Evolutionary conservation across 2,797 vertebrate genomes (phyloP).

Genomic region (Phalloptychus januarius): DNA sequence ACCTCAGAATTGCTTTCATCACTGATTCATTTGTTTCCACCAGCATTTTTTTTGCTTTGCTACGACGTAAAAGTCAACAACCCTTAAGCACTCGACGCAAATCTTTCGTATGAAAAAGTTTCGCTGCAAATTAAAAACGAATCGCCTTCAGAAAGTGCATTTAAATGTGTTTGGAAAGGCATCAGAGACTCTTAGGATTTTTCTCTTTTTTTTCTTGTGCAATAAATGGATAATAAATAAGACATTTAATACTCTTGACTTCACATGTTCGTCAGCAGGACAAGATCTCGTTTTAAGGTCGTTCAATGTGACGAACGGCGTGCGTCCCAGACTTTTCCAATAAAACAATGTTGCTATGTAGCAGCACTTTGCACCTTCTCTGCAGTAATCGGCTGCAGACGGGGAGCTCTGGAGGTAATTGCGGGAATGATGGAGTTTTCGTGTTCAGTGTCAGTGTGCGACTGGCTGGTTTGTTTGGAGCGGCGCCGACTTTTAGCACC

Average conservation of each 20-base stretch:
- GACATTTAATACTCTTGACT: neutral
- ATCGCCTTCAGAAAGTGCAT: neutral
- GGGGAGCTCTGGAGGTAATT: neutral
- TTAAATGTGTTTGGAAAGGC: neutral
- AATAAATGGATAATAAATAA: neutral
- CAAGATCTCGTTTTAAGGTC: neutral
- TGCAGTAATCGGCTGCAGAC: neutral
- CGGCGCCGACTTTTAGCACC: slow-evolving; percentile 47
- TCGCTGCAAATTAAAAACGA: neutral
- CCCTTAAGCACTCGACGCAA: neutral
- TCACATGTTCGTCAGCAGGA: neutral
- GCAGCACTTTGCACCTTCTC: slow-evolving; percentile 50
- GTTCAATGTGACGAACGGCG: neutral
- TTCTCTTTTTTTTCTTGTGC: neutral
- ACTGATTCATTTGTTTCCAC: neutral
- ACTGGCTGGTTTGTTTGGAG: neutral
- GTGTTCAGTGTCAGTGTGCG: slow-evolving; percentile 10
- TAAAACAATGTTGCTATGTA: slow-evolving; percentile 9
- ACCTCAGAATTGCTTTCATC: neutral
- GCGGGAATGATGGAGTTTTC: slow-evolving; percentile 35
- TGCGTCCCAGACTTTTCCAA: neutral
- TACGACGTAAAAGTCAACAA: neutral
- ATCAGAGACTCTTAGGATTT: neutral
- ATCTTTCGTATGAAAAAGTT: neutral
- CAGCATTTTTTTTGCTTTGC: neutral